Evolutionary conservation across 2,888 invertebrate species (phyloP).

Genomic region (Furcula furcula): DNA sequence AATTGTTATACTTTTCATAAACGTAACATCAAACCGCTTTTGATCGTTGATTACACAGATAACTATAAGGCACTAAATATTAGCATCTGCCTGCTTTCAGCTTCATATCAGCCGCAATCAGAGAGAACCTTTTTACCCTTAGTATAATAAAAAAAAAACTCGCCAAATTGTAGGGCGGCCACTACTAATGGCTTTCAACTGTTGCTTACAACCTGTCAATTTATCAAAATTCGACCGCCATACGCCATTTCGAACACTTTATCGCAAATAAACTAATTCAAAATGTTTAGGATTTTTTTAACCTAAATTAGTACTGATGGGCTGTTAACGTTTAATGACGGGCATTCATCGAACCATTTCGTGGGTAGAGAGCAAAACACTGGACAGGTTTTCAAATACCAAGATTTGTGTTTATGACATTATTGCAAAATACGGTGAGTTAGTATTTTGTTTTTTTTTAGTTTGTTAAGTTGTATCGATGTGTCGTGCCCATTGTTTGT

Average conservation of each 20-base stretch:
- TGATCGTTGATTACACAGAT: too few relatives aligned
- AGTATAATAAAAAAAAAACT: slow-evolving; percentile 67
- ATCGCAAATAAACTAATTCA: slow-evolving; percentile 35
- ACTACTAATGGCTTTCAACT: slow-evolving; percentile 81
- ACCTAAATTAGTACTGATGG: slow-evolving; percentile 20
- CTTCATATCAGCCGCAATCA: slow-evolving; percentile 66
- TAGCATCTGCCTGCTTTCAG: slow-evolving; percentile 45
- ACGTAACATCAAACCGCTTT: too few relatives aligned
- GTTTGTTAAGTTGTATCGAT: too few relatives aligned
- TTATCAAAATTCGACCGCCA: slow-evolving; percentile 70
- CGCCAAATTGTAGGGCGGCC: slow-evolving; percentile 78
- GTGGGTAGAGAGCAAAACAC: not conserved
- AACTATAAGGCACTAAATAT: slow-evolving; percentile 47
- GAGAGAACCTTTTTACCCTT: slow-evolving; percentile 69
- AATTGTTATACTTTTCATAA: too few relatives aligned
- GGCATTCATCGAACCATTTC: slow-evolving; percentile 11
- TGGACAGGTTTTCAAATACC: slow-evolving; percentile 3
- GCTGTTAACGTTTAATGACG: slow-evolving; percentile 23
- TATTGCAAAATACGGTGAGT: not conserved
- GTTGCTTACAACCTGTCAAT: slow-evolving; percentile 82
- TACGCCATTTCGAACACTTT: slow-evolving; percentile 50
- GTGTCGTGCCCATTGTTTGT: too few relatives aligned
- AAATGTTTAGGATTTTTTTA: slow-evolving; percentile 30
- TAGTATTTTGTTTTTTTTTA: not conserved
- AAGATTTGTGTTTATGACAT: slow-evolving; percentile 3